phyloP scores from a whole-genome alignment of 2,888 invertebrate genomes.

The Masnerella sp. region DNA sequence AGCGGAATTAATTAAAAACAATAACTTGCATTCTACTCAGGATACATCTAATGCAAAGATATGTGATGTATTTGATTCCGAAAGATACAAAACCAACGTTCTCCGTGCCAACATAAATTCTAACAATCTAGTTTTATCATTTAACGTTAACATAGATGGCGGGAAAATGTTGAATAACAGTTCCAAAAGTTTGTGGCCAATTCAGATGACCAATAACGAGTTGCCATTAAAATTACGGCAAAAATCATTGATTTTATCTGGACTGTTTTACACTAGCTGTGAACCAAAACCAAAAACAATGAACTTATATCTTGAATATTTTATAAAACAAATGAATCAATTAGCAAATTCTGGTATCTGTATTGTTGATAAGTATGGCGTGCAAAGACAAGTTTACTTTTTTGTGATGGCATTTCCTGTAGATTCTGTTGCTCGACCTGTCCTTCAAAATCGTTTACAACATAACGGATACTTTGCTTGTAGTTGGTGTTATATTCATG shows the following conservation, averaged over 20 bases:
- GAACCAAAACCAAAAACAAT: slow-evolving; percentile 23
- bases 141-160: slow-evolving; percentile 22
- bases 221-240: slow-evolving; percentile 27
- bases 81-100: slow-evolving; percentile 10
- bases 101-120: slow-evolving; percentile 9
- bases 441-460: slow-evolving; percentile 33
- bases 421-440: slow-evolving; percentile 18
- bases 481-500: slow-evolving; percentile 27
- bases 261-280: slow-evolving; percentile 11
- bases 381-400: slow-evolving; percentile 18
- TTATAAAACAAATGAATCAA: slow-evolving; percentile 20
- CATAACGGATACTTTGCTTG: slow-evolving; percentile 13
- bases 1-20: slow-evolving; percentile 8
- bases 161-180: slow-evolving; percentile 19
- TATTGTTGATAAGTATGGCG: slow-evolving; percentile 8
- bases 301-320: slow-evolving; percentile 25
- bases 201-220: slow-evolving; percentile 19
- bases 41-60: slow-evolving; percentile 3
- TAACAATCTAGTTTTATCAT: slow-evolving; percentile 9
- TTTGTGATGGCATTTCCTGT: slow-evolving; percentile 22
- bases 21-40: not conserved
- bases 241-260: slow-evolving; percentile 17
- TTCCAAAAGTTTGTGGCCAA: slow-evolving; percentile 17
- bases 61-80: slow-evolving; percentile 20
- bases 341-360: slow-evolving; percentile 10